These are phyloP conservation scores for Meliscaeva auricollis DNA, from an alignment of 2,888 invertebrate species.

Conservation along the genomic window DNA sequence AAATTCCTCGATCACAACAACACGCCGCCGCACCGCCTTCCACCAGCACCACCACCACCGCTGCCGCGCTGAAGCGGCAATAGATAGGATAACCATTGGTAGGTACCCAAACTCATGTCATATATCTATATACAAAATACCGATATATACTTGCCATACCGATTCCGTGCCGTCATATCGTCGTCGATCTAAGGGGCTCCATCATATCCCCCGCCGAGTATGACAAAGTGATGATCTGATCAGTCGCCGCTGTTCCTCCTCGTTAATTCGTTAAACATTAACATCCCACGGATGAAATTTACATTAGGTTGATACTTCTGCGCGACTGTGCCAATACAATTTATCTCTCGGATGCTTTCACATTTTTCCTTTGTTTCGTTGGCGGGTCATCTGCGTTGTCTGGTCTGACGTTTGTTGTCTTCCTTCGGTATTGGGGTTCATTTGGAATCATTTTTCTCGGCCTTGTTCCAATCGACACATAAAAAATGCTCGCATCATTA, in stretches of 20 bases:
- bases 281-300: constrained; percentile 77
- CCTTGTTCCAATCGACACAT: constrained; percentile 75
- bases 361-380: constrained; percentile 75
- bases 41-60: constrained; percentile 4
- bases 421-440: constrained; percentile 44
- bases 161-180: constrained; percentile 72
- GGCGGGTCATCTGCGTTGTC: constrained; percentile 20
- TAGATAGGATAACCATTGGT: constrained; percentile 26
- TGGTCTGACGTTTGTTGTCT: constrained; percentile 47
- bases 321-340: constrained; percentile 76
- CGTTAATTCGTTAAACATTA: constrained; percentile 77
- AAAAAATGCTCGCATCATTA: constrained; percentile 76
- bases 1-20: constrained; percentile 68
- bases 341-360: constrained; percentile 75
- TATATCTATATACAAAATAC: constrained; percentile 28
- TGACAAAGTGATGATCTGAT: constrained; percentile 79
- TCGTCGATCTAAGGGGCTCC: constrained; percentile 71
- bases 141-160: constrained; percentile 36
- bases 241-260: constrained; percentile 77
- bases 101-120: background rate
- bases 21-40: background rate
- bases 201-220: constrained; percentile 77
- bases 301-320: constrained; percentile 76
- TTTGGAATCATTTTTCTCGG: constrained; percentile 75
- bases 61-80: background rate